A percentile compares a stretch with the other conserved stretches of the same genome.
phyloP scores from a whole-genome alignment of 2,888 invertebrate species.

The Ennomos quercinarius region DNA sequence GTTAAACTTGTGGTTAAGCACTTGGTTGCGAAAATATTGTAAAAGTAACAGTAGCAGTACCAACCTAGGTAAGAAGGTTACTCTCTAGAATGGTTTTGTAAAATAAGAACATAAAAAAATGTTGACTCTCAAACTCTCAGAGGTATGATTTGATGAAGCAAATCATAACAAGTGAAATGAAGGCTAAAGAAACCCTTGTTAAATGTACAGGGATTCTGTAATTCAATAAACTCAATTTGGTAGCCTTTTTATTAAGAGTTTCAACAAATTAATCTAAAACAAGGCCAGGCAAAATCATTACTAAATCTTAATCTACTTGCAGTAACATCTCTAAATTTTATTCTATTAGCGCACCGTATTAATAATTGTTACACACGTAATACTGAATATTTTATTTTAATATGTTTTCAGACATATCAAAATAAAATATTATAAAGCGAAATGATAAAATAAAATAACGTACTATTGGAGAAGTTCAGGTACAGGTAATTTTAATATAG shows the following conservation, averaged over 20 bases:
- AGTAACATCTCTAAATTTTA: no score
- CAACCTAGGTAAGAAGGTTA: no score
- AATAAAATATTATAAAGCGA: no score
- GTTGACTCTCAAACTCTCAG: not conserved
- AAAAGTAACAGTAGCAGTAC: not conserved
- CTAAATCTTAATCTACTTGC: no score
- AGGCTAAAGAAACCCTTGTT: not conserved
- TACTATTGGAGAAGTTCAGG: no score
- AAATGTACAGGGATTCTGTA: not conserved
- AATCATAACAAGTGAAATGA: constrained; percentile 5
- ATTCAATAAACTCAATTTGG: not conserved
- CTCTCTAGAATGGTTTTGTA: not conserved
- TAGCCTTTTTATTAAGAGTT: not conserved
- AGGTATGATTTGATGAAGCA: constrained; percentile 1
- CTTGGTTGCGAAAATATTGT: constrained; percentile 37
- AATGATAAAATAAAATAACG: no score
- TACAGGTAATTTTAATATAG: no score
- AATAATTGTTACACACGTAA: no score
- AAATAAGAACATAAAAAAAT: not conserved
- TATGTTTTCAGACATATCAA: no score
- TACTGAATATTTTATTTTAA: no score
- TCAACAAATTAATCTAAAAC: not conserved
- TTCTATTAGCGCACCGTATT: no score
- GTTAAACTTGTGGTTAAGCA: constrained; percentile 43
- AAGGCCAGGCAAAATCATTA: not conserved